Evolutionary conservation across 2,113 vertebrate species (phyloP).

Genomic region (Phocoena sinus): DNA sequence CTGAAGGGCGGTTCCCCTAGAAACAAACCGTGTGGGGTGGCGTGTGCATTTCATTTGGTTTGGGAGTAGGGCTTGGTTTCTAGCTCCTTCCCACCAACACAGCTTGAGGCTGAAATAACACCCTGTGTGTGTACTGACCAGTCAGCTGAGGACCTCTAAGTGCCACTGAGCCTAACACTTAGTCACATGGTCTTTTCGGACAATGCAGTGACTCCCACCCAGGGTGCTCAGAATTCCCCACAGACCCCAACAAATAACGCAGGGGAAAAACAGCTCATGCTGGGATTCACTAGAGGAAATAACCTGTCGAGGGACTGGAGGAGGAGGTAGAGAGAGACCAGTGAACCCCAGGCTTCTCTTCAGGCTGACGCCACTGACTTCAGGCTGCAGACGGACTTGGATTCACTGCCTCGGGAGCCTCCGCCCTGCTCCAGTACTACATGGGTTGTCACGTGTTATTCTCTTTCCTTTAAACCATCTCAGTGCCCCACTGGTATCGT

Average conservation of each 20-base stretch:
- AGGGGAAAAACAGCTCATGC: not conserved
- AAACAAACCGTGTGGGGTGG: not conserved
- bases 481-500: accelerated
- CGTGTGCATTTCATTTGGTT: not conserved
- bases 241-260: not conserved
- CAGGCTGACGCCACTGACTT: not conserved
- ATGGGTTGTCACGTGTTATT: not conserved
- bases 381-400: not conserved
- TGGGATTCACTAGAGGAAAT: not conserved
- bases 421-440: not conserved
- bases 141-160: not conserved
- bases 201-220: not conserved
- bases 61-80: not conserved
- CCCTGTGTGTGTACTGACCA: not conserved
- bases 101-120: not conserved
- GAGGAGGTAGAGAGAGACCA: not conserved
- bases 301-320: not conserved
- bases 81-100: too few relatives aligned
- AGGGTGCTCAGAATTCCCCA: not conserved
- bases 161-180: not conserved
- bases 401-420: not conserved
- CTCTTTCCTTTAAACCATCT: not conserved
- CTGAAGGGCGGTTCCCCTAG: not conserved
- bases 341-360: not conserved
- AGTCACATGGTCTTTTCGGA: not conserved